These are phyloP conservation scores for Phoebastria nigripes DNA, from an alignment of 2,797 vertebrate genomes.

Conservation along the genomic window DNA sequence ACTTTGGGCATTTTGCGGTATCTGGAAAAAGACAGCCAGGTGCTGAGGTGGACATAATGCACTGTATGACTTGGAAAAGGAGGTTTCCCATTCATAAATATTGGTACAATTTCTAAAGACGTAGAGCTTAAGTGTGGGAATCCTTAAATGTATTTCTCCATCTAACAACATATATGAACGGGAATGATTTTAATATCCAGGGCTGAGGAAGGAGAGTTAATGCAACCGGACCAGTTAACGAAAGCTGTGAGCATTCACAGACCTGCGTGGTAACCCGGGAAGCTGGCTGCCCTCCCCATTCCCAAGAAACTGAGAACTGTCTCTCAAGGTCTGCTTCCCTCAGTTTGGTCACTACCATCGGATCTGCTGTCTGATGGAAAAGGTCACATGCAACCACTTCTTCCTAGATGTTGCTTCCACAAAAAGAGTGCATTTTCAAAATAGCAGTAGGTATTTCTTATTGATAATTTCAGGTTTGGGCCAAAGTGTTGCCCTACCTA, in stretches of 20 bases:
- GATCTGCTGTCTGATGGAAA: background rate
- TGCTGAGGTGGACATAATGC: background rate
- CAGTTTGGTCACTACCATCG: accelerated
- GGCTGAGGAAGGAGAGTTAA: background rate
- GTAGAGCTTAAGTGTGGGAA: background rate
- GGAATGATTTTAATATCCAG: background rate
- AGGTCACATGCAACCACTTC: background rate
- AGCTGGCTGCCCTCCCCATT: background rate
- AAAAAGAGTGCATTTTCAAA: background rate
- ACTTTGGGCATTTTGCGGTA: accelerated
- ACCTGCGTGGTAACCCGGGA: accelerated
- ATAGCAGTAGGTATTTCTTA: background rate
- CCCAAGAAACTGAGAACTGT: background rate
- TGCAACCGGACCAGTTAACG: accelerated
- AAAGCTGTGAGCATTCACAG: background rate
- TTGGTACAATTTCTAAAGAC: background rate
- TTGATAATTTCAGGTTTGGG: background rate
- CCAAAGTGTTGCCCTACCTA: background rate
- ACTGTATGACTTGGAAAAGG: background rate
- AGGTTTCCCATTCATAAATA: background rate
- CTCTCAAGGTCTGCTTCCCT: background rate
- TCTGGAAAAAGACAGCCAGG: background rate
- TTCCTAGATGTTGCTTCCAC: background rate
- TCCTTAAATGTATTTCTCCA: background rate
- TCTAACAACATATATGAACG: background rate